Conservation (phyloP, 2,888 invertebrate genomes). For the Ennomos erosarius region DNA sequence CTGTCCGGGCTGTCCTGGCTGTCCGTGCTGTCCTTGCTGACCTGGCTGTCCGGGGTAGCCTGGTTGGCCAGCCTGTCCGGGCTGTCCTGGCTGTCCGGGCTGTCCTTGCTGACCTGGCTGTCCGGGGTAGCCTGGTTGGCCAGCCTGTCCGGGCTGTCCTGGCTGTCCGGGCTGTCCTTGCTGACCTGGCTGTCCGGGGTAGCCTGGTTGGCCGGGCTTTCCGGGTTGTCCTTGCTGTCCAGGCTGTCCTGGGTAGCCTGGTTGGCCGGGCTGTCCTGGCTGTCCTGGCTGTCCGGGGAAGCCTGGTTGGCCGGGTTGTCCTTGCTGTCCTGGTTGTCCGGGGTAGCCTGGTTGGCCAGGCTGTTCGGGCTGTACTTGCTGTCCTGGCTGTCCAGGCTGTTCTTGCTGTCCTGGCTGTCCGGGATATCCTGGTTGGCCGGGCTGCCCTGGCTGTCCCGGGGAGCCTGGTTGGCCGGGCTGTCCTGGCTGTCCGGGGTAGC, state of each 20-base stretch:
- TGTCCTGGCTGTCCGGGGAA: conserved; percentile 50
- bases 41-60: too few species aligned
- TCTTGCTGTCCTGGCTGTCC: conserved; percentile 33
- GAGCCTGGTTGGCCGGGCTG: conserved; percentile 55
- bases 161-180: conserved; percentile 25
- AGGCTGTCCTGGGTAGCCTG: conserved; percentile 40
- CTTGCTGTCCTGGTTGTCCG: conserved; percentile 34
- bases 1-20: too few species aligned
- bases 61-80: conserved; percentile 57
- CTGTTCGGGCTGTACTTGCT: conserved; percentile 5
- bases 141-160: conserved; percentile 40
- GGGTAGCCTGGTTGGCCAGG: conserved; percentile 6
- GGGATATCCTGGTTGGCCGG: conserved; percentile 37
- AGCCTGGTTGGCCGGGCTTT: conserved; percentile 39
- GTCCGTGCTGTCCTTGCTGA: too few species aligned
- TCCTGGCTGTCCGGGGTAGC: conserved; percentile 37
- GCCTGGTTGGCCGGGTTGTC: conserved; percentile 42
- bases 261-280: conserved; percentile 32
- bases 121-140: neutral
- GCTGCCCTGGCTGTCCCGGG: conserved; percentile 49
- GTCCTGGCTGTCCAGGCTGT: conserved; percentile 11
- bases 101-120: neutral
- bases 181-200: conserved; percentile 35
- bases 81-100: conserved; percentile 23
- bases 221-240: conserved; percentile 34